Conservation (phyloP, 2,888 invertebrate genomes). For the Cheilosia pagana region DNA sequence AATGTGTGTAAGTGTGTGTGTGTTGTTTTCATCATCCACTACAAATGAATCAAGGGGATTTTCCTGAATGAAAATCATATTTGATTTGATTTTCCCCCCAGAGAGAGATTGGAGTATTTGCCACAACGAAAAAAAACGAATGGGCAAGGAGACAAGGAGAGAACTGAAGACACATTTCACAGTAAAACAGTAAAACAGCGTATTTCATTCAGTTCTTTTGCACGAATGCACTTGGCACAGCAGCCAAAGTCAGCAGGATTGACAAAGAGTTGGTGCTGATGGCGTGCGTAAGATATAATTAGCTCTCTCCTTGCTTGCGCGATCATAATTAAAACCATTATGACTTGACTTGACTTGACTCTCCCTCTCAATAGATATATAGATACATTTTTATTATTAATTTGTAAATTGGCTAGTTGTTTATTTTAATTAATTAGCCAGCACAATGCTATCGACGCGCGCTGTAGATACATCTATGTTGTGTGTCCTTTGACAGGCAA, state of each 20-base stretch:
- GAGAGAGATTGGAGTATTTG: not conserved
- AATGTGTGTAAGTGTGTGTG: not conserved
- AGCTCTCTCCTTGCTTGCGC: conserved; percentile 42
- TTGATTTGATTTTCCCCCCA: conserved; percentile 6
- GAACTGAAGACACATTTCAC: conserved; percentile 25
- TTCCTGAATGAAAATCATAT: conserved; percentile 58
- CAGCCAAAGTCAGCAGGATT: not conserved
- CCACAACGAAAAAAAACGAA: too few species aligned
- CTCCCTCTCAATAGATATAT: conserved; percentile 16
- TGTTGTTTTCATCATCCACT: not conserved
- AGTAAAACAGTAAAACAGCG: not conserved
- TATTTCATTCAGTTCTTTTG: conserved; percentile 44
- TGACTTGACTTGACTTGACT: conserved; percentile 19
- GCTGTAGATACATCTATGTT: not conserved
- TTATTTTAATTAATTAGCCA: conserved; percentile 54
- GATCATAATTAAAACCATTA: conserved; percentile 64
- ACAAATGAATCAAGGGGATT: conserved; percentile 9
- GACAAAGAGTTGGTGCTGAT: conserved; percentile 15
- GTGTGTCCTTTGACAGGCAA: not conserved
- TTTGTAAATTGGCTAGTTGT: conserved; percentile 57
- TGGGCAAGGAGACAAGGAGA: not conserved
- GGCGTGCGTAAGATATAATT: conserved; percentile 62
- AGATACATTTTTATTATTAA: conserved; percentile 33
- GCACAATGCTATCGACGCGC: conserved; percentile 26
- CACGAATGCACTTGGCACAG: conserved; percentile 45